Conservation (phyloP, 2,888 invertebrate species). For the Euproctis similis region DNA sequence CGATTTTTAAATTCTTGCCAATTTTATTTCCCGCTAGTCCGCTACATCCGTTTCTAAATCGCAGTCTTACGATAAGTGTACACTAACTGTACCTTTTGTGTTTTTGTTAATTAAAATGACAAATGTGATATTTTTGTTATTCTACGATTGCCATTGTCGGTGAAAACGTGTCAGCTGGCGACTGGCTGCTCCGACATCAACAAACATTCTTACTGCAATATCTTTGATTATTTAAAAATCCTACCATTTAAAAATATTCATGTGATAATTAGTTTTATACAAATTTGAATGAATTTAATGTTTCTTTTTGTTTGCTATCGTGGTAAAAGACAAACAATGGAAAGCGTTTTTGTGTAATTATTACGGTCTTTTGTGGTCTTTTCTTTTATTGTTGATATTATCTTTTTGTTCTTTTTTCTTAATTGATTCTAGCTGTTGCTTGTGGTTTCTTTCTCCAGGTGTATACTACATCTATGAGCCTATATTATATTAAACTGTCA, state of each 20-base stretch:
- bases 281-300: background rate
- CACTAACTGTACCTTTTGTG: slow-evolving; percentile 22
- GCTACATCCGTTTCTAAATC: too few species aligned
- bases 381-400: background rate
- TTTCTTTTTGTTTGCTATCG: background rate
- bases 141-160: slow-evolving; percentile 17
- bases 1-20: too few species aligned
- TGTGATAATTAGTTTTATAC: slow-evolving; percentile 1
- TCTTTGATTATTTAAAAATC: slow-evolving; percentile 5
- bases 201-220: slow-evolving; percentile 3
- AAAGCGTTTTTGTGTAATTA: background rate
- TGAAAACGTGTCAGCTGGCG: slow-evolving; percentile 19
- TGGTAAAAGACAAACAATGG: slow-evolving; percentile 1
- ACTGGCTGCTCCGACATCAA: slow-evolving; percentile 5
- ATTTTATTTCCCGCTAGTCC: too few species aligned
- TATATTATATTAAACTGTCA: too few species aligned
- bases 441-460: too few species aligned
- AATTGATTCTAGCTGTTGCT: too few species aligned
- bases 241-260: background rate
- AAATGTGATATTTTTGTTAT: slow-evolving; percentile 21
- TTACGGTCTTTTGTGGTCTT: background rate
- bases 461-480: too few species aligned
- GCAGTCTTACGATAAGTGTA: slow-evolving; percentile 4
- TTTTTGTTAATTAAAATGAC: slow-evolving; percentile 24
- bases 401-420: too few species aligned